These are phyloP conservation scores for Virgularia gustaviana DNA, from an alignment of 92 coral and sea anemone species.

Conservation along the genomic window DNA sequence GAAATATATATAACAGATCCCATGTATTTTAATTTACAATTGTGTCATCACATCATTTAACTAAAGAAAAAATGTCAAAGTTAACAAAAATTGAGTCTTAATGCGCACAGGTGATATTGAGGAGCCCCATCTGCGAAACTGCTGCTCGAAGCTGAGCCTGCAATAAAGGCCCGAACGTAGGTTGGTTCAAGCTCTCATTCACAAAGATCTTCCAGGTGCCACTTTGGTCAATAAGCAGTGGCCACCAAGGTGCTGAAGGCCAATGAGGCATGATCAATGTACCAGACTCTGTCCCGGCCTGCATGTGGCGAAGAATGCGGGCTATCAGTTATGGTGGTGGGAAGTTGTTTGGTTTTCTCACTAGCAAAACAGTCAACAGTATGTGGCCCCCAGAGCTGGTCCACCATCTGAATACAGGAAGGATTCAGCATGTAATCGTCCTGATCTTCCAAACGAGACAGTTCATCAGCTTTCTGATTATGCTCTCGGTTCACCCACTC, in stretches of 20 bases:
- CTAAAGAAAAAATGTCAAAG: background rate
- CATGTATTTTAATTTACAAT: background rate
- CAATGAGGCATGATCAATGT: slow-evolving; percentile 58
- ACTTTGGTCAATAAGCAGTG: slow-evolving; percentile 47
- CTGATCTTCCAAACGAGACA: slow-evolving; percentile 48
- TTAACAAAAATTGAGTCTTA: background rate
- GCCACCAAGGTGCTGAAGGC: slow-evolving; percentile 76
- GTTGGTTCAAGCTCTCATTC: slow-evolving; percentile 32
- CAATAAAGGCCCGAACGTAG: slow-evolving; percentile 40
- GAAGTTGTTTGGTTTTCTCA: slow-evolving; percentile 45
- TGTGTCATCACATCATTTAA: background rate
- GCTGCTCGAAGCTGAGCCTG: slow-evolving; percentile 55
- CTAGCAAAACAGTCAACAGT: slow-evolving; percentile 54
- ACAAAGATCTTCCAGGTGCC: slow-evolving; percentile 52
- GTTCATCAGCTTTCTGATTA: slow-evolving; percentile 43
- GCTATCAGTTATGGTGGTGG: slow-evolving; percentile 52
- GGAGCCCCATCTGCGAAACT: slow-evolving; percentile 52
- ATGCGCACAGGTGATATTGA: slow-evolving; percentile 17
- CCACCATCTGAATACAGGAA: slow-evolving; percentile 34
- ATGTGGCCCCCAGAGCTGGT: slow-evolving; percentile 53
- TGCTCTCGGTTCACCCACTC: slow-evolving; percentile 48
- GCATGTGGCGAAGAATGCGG: slow-evolving; percentile 53
- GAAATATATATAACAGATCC: background rate
- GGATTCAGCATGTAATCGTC: slow-evolving; percentile 58
- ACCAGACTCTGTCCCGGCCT: slow-evolving; percentile 45